Percentiles rank a stretch among this genome's conserved stretches.
phyloP scores from a whole-genome alignment of 2,797 vertebrate species.

The Gallirallus australis region DNA sequence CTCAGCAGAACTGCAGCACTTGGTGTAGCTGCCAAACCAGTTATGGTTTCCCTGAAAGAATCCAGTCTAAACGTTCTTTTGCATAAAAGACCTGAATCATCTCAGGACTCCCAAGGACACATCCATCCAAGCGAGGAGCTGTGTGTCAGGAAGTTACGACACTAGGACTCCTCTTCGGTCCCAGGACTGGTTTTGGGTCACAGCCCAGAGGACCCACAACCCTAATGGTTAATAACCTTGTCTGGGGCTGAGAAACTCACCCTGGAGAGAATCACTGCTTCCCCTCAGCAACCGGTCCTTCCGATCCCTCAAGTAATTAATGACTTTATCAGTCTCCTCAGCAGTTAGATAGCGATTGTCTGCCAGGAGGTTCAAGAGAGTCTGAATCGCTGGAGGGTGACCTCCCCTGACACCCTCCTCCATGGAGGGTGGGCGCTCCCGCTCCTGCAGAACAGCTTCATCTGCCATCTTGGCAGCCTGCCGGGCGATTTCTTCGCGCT shows the following conservation, averaged over 20 bases:
- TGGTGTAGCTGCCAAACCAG: neutral
- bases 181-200: neutral
- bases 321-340: constrained; percentile 91
- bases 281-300: constrained; percentile 86
- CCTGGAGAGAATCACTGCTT: constrained; percentile 81
- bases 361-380: constrained; percentile 88
- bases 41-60: neutral
- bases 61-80: neutral
- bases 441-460: constrained; percentile 90
- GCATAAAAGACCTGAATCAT: neutral
- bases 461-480: constrained; percentile 99
- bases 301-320: constrained; percentile 91
- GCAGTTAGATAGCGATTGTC: constrained; percentile 92
- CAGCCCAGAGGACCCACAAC: neutral
- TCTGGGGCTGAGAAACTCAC: constrained; percentile 71
- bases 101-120: neutral
- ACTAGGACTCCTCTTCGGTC: neutral
- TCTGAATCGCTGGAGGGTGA: constrained; percentile 89
- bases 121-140: neutral
- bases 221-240: fast-evolving
- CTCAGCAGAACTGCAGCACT: neutral
- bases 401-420: constrained; percentile 82
- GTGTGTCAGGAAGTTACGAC: neutral
- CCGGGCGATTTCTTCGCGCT: constrained; percentile 91
- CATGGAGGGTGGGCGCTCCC: constrained; percentile 78